These are phyloP conservation scores for Caloenas nicobarica DNA, from an alignment of 2,113 vertebrate species.

Conservation along the genomic window DNA sequence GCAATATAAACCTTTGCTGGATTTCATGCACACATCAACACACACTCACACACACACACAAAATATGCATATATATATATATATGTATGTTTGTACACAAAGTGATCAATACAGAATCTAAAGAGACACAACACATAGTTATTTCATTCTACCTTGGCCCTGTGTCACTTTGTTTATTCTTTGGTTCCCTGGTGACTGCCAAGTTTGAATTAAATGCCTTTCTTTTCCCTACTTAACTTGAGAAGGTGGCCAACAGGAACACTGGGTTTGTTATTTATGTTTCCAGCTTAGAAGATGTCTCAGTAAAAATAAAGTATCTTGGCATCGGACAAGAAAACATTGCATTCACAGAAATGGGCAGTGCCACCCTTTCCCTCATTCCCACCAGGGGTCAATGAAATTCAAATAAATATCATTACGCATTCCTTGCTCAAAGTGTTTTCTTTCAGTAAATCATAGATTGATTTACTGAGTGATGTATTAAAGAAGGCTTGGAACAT, in stretches of 20 bases:
- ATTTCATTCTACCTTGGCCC: neutral
- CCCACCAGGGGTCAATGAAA: slow-evolving; percentile 49
- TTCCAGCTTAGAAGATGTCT: neutral
- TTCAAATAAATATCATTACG: slow-evolving; percentile 44
- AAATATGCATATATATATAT: no score
- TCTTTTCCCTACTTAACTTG: neutral
- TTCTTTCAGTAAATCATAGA: neutral
- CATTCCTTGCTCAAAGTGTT: neutral
- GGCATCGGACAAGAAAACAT: neutral
- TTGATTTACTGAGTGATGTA: slow-evolving; percentile 35
- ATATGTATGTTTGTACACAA: neutral
- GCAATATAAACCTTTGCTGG: neutral
- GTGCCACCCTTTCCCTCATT: slow-evolving; percentile 33
- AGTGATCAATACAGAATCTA: neutral
- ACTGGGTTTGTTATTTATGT: slow-evolving; percentile 10
- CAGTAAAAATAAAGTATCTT: slow-evolving; percentile 44
- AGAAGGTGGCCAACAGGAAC: neutral
- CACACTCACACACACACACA: neutral
- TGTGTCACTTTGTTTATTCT: neutral
- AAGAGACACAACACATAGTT: neutral
- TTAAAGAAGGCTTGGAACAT: neutral
- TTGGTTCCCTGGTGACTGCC: neutral
- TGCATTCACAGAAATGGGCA: slow-evolving; percentile 1
- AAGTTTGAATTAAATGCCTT: neutral
- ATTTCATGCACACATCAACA: neutral